These are phyloP conservation scores for Irena cyanogastra DNA, from an alignment of 2,113 vertebrate species.

Conservation along the genomic window DNA sequence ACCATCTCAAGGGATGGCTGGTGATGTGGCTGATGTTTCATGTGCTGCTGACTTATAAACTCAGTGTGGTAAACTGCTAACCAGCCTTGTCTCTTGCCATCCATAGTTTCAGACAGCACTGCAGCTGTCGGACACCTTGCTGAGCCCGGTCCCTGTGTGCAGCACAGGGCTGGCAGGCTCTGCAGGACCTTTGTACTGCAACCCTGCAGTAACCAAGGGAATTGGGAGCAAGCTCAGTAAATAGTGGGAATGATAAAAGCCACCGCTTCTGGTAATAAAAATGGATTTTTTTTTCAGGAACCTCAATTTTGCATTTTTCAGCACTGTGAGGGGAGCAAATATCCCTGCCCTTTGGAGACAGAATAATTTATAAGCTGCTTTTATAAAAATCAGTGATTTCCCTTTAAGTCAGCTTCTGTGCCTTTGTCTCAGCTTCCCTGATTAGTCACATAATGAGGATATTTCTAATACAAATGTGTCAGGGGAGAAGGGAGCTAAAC, in stretches of 20 bases:
- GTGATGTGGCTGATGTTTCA: neutral
- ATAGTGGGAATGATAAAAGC: neutral
- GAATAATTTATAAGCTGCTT: neutral
- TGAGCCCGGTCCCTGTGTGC: neutral
- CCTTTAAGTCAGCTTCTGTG: neutral
- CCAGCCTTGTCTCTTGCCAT: neutral
- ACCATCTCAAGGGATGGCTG: fast-evolving
- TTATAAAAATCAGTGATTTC: neutral
- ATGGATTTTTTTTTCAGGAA: neutral
- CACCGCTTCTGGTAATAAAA: neutral
- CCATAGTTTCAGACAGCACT: fast-evolving
- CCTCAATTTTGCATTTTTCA: neutral
- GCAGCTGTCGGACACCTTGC: neutral
- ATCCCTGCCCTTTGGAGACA: neutral
- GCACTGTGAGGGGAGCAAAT: neutral
- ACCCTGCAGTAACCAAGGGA: neutral
- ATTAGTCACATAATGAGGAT: conserved; percentile 36
- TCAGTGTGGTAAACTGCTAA: neutral
- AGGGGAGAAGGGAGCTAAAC: conserved; percentile 8
- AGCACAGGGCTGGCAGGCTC: neutral
- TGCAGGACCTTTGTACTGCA: neutral
- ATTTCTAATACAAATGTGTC: conserved; percentile 27
- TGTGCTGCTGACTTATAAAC: neutral
- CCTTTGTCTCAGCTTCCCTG: neutral
- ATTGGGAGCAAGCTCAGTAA: neutral